Base-by-base conservation (phyloP, 2,888 invertebrate species). In the Alitta virens region DNA sequence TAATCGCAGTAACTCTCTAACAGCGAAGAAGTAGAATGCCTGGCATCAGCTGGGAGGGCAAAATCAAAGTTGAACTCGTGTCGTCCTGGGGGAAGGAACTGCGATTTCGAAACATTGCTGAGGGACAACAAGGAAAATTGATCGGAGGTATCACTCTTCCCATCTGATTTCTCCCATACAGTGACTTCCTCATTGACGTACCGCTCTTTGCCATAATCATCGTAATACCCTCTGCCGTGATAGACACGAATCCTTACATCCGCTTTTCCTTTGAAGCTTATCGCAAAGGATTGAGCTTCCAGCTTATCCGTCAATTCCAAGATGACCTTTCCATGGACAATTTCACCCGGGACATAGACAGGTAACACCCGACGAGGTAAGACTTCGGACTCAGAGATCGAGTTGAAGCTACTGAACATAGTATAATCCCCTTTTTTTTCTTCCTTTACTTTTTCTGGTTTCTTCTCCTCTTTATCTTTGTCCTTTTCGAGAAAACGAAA, bases 311-410 rank as follows among this genome's bases (percentile, higher is more conserved):
- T 7, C 1, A 54, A 18, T 12, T 53, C 26, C 16, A 60, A 27
- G 9, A 24, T 2, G 16, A 60, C 14, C 14, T 60, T 53, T 2
- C 60, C 60, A 14, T 27, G 49, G 27, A 60, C 55, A 16, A 27
- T n/a, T 14, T 60, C 60, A 1, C 60, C 60, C 14, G 54, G 54
- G n/a, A 42, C 26, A 21, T 40, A 55, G 2, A 60, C n/a, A 7
- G 60, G 60, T 18, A 60, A 40, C 12, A 60, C 33, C 1, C 55
- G 9, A 9, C n/a, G 12, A 25, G 57, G 57, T 1, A 57, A 33
- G 21, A 14, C 27, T 26, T 46, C 9, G 46, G 46, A 46, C 33
- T 33, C 33, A 7, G 5, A 12, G 12, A 33, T 33, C 12, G 33
- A 7, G 12, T 33, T 33, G 33, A 33, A 33, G 12, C 33, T 33